Evolutionary conservation across 2,888 invertebrate species (phyloP).

Genomic region (Epistrophe eligans): DNA sequence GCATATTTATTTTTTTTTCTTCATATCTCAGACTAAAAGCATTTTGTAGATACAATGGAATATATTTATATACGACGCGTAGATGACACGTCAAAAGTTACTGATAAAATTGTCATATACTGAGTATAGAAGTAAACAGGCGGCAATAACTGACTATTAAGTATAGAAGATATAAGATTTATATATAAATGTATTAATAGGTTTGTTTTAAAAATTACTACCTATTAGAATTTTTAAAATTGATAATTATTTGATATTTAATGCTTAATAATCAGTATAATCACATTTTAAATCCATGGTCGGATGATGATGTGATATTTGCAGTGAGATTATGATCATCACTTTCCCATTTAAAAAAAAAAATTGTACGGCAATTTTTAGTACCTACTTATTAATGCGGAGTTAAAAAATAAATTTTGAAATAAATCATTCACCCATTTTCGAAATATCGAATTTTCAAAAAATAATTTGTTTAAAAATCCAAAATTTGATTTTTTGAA

Average conservation of each 20-base stretch:
- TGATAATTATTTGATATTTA: neutral
- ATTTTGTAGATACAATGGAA: conserved; percentile 53
- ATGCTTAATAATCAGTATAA: neutral
- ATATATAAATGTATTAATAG: neutral
- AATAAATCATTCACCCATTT: too few relatives aligned
- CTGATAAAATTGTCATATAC: neutral
- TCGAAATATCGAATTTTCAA: too few relatives aligned
- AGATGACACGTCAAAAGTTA: conserved; percentile 26
- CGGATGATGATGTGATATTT: too few relatives aligned
- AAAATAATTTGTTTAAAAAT: too few relatives aligned
- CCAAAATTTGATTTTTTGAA: too few relatives aligned
- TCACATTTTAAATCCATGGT: too few relatives aligned
- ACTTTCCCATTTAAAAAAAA: too few relatives aligned
- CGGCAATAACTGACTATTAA: neutral
- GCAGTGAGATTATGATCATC: too few relatives aligned
- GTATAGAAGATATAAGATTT: neutral
- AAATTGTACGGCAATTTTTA: too few relatives aligned
- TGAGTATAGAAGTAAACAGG: neutral
- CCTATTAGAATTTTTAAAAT: neutral
- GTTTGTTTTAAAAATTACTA: neutral
- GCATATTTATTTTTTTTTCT: conserved; percentile 3
- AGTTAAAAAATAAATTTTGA: too few relatives aligned
- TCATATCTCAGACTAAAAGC: conserved; percentile 52
- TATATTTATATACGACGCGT: conserved; percentile 9
- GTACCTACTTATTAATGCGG: too few relatives aligned